Evolutionary conservation across 2,888 invertebrate genomes (phyloP).

Genomic region (Aphidoletes aphidimyza): DNA sequence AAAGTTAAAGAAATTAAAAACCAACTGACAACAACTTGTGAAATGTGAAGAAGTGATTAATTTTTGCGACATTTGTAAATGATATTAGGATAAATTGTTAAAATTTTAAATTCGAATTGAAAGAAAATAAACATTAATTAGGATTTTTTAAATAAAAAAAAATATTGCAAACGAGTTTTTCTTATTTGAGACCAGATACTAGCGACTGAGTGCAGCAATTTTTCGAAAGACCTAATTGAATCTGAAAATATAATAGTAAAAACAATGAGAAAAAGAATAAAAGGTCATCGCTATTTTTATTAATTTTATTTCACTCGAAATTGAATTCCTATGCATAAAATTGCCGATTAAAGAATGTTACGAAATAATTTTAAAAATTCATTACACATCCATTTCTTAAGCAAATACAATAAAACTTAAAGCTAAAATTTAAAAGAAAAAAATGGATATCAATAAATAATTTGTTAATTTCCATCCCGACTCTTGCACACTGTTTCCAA

Average conservation of each 20-base stretch:
- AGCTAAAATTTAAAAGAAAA: background rate
- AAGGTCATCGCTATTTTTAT: background rate
- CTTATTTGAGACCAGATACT: too few relatives aligned
- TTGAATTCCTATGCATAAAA: background rate
- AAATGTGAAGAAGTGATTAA: background rate
- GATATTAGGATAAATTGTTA: too few relatives aligned
- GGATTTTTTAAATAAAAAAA: background rate
- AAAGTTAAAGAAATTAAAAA: background rate
- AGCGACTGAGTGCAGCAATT: too few relatives aligned
- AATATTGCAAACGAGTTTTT: too few relatives aligned
- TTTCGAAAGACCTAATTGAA: background rate
- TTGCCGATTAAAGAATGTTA: slow-evolving; percentile 12
- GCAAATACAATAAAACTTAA: background rate
- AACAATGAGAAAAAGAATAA: background rate
- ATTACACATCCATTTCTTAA: background rate
- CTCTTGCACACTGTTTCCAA: background rate
- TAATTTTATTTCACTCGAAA: slow-evolving; percentile 1
- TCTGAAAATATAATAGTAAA: background rate
- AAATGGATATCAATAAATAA: background rate
- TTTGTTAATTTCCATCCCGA: background rate
- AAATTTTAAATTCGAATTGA: too few relatives aligned
- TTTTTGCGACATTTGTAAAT: too few relatives aligned
- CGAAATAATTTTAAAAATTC: background rate
- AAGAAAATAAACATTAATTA: too few relatives aligned
- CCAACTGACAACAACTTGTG: background rate